Conservation (phyloP, 2,888 invertebrate genomes). For the Odontomyia ornata region DNA sequence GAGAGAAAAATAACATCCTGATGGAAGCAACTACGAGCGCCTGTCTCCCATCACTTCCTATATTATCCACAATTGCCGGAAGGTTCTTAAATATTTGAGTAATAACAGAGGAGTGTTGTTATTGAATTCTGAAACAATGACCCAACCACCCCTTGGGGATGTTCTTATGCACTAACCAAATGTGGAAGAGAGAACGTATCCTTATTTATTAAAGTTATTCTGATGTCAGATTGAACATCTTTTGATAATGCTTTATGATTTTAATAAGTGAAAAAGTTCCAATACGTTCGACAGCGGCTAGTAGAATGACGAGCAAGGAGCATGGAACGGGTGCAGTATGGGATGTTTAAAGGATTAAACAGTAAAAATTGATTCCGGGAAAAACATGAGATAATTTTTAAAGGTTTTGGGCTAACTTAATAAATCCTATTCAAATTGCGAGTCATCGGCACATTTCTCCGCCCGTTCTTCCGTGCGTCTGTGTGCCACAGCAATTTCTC, state of each 20-base stretch:
- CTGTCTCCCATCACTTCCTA: not conserved
- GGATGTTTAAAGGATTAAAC: too few relatives aligned
- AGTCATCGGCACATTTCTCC: too few relatives aligned
- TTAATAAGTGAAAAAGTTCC: not conserved
- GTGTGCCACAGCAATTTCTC: too few relatives aligned
- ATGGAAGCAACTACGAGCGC: not conserved
- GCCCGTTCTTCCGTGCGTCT: too few relatives aligned
- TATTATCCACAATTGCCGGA: conserved; percentile 23
- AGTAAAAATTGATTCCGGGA: too few relatives aligned
- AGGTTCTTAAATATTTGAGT: conserved; percentile 25
- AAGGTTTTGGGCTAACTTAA: too few relatives aligned
- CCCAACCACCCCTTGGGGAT: not conserved
- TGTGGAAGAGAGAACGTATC: not conserved
- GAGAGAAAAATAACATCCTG: not conserved
- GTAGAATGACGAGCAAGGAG: too few relatives aligned
- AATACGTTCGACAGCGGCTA: too few relatives aligned
- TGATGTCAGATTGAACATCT: not conserved
- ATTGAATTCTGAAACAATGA: conserved; percentile 26
- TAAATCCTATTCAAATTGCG: too few relatives aligned
- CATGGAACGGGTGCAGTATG: too few relatives aligned
- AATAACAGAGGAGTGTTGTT: conserved; percentile 11
- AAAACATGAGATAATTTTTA: too few relatives aligned
- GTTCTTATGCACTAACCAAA: not conserved
- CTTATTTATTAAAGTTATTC: conserved; percentile 2
- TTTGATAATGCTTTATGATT: not conserved